Evolutionary conservation across 2,888 invertebrate species (phyloP).

Genomic region (Siphlonurus alternatus): DNA sequence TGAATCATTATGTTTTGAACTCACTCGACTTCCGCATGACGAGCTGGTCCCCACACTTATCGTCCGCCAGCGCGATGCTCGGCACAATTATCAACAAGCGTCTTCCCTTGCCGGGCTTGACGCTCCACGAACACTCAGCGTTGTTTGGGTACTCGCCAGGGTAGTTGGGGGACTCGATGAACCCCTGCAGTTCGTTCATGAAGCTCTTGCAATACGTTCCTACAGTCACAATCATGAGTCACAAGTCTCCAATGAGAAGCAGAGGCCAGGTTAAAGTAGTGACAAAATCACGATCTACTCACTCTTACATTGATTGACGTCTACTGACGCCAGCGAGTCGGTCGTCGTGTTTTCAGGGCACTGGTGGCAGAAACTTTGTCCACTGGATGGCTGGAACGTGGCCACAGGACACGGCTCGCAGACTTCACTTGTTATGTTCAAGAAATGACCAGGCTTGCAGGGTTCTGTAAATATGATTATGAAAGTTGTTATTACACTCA

Average conservation of each 20-base stretch:
- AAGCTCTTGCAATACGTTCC: constrained; percentile 16
- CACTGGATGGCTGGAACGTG: constrained; percentile 23
- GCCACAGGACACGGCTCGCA: constrained; percentile 23
- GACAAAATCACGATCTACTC: too few relatives aligned
- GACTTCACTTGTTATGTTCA: constrained; percentile 16
- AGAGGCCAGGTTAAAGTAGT: too few relatives aligned
- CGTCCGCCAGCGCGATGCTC: constrained; percentile 22
- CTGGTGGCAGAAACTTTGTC: constrained; percentile 24
- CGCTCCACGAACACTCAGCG: constrained; percentile 26
- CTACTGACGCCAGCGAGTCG: constrained; percentile 21
- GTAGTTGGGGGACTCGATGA: constrained; percentile 28
- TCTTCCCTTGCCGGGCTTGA: constrained; percentile 24
- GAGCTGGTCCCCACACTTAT: constrained; percentile 26
- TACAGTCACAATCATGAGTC: constrained; percentile 4
- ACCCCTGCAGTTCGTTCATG: constrained; percentile 19
- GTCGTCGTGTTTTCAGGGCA: constrained; percentile 27
- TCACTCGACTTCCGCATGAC: constrained; percentile 26
- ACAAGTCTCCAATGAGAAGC: background rate
- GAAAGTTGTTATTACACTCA: too few relatives aligned
- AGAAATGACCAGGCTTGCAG: constrained; percentile 23
- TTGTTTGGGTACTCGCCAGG: constrained; percentile 28
- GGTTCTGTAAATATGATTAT: constrained; percentile 7
- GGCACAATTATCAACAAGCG: constrained; percentile 27
- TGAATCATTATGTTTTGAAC: too few relatives aligned
- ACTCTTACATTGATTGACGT: constrained; percentile 25